Percentiles rank a stretch among this genome's conserved stretches.
These are phyloP conservation scores for Spodoptera litura DNA, from an alignment of 1,140 invertebrate genomes.

Conservation along the genomic window DNA sequence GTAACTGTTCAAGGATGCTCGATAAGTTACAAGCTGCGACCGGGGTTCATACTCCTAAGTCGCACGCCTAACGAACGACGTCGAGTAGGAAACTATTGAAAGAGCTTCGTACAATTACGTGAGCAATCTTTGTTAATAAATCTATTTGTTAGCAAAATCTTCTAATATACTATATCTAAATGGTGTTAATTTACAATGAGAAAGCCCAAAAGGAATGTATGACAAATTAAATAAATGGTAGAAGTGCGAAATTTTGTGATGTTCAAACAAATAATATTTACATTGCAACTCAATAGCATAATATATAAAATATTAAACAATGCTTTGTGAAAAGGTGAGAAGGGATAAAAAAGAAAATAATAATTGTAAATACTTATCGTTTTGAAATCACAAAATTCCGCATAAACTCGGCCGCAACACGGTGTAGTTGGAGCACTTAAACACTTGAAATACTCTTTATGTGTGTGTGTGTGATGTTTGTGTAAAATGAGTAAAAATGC, in stretches of 20 bases:
- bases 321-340: not conserved
- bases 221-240: not conserved
- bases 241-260: conserved; percentile 26
- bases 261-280: not conserved
- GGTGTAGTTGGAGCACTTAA: not conserved
- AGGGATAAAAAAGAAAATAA: not conserved
- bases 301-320: not conserved
- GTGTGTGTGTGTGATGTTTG: no score
- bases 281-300: not conserved
- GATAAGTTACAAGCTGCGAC: no score
- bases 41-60: no score
- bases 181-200: no score
- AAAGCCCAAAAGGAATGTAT: not conserved
- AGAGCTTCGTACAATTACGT: no score
- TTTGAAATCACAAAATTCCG: conserved; percentile 40
- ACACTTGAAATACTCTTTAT: not conserved
- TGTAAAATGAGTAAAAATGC: no score
- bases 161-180: no score
- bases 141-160: no score
- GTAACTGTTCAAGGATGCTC: no score
- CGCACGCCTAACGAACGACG: no score
- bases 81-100: no score
- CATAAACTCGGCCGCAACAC: not conserved
- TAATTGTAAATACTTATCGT: conserved; percentile 40
- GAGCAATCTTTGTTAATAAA: no score